Evolutionary conservation across 2,797 vertebrate species (phyloP), one percentile per base, ranked within the genome.

Genomic region (Sylvia borin): DNA sequence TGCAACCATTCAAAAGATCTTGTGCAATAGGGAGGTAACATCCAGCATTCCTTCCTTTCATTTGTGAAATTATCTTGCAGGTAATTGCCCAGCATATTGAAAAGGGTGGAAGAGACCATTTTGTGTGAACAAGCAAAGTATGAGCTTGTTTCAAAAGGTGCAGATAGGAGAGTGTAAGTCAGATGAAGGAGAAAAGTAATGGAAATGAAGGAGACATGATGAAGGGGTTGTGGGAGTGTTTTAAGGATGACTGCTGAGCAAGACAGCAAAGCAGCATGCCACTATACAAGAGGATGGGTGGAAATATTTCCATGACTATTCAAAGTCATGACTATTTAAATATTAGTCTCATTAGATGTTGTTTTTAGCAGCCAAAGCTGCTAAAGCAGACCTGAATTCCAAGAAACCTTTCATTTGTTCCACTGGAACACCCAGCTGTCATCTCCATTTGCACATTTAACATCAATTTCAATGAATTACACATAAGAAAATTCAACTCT

Each of bases 321-420:
- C 82, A 92, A 92, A 93, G 60, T 32, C 32, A 43, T 54, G 60
- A 48, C 43, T 90, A 58, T 72, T 93, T 85, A 90, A 94, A 70
- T 86, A 70, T 57, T 55, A 90, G 45, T 51, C 85, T 53, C n/a
- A 61, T 82, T 83, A 88, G 60, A 67, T 57, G 81, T 58, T 93
- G 74, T 12, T 92, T 95, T 93, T 88, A 88, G 73, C 55, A 81
- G 53, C 36, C 57, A 81, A 84, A 78, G 72, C 64, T 82, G 43
- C 74, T 77, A 84, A 92, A 85, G 82, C 62, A 90, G 66, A 90
- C 73, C 62, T 91, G 70, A 93, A 95, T 91, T 93, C 87, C 85
- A 77, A 81, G 78, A 80, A 94, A 85, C 87, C 77, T 83, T 92
- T 96, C 26, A 95, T 95, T 88, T 94, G 76, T 83, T 86, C 73